Base-by-base conservation (phyloP, 2,113 vertebrate species). In the Ailuropoda melanoleuca region DNA sequence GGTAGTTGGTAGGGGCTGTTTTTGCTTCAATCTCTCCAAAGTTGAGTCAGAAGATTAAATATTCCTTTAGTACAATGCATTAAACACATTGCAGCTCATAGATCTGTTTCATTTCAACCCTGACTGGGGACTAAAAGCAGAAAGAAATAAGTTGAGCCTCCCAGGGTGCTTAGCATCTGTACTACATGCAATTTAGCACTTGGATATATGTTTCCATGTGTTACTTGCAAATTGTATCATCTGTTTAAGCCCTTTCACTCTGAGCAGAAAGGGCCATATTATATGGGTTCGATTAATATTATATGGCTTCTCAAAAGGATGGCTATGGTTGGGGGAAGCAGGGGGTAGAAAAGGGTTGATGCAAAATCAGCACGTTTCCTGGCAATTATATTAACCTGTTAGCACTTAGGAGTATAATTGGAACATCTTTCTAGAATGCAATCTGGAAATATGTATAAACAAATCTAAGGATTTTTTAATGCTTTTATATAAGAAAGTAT, bases 141-240 rank as follows among this genome's bases (percentile, higher is more conserved):
- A 92, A 97, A 31, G 78, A 95, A 96, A 70, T 86, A 74, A 93
- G 48, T 56, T 19, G 89, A 56, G 48, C 82, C 82, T 96, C 93
- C 95, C 74, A 60, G 93, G 92, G 97, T 96, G 80, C 95, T 96
- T 97, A 96, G 96, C 97, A 92, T 96, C 97, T 97, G 93, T 92
- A 95, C 84, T 58, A 83, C 50, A 60, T 48, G 53, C 53, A 96
- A 50, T 97, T 95, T 88, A 97, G 56, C 74, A 85, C 86, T 96
- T 81, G 96, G 94, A 84, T 97, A 37, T 95, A 96, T 97, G 92
- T 97, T 97, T 97, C 94, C 95, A 97, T 84, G 93, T 96, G 92
- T 75, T 95, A 12, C 62, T 90, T 97, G 89, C 80, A 98, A 97
- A 98, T 96, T 90, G 92, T 97, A 46, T 98, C 87, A 96, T 98